Base-by-base conservation (phyloP, 2,888 invertebrate genomes). In the Altica lythri region DNA sequence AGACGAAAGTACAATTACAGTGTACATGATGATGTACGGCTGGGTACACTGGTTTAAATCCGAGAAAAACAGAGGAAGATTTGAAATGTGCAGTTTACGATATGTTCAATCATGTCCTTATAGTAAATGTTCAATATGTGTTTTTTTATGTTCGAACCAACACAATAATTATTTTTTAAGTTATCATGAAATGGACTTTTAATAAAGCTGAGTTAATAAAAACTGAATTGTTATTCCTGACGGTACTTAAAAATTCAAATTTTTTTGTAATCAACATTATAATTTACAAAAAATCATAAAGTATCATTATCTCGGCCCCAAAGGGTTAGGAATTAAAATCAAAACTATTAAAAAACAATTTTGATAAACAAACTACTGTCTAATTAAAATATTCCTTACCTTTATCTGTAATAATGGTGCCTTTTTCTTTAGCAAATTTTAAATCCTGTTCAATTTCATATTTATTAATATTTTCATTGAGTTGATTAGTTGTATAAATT, bases 61-160 rank as follows among this genome's bases (percentile, higher is more conserved):
- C 42, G 35, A 18, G 27, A 51, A 40, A 12, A 51, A 51, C 17
- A 29, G 54, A 46, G 50, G 50, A 35, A 50, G 57, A 47, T 57
- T 54, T 47, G 54, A 57, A 44, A 35, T 54, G 46, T 55, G 57
- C 29, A 50, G 54, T 35, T 16, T 34, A 8, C 40, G 25, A 17
- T 10, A 25, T 10, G 32, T 54, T 16, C 57, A 49, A 35, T 54
- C 57, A n/a, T 13, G 42, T 8, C 30, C 30, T 3, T 13, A 13
- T 32, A 47, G 35, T 12, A 53, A 47, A 53, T 53, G 48, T 37
- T 48, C 44, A n/a, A 35, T 44, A 22, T 54, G 50, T 18, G 12
- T 25, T 16, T 50, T 43, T 34, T 43, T 50, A 13, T 50, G 50
- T 27, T 50, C 43, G 14, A 49, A 49, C 22, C 42, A 49, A 19